Percentiles rank a stretch among this genome's conserved stretches.
phyloP scores from a whole-genome alignment of 2,113 vertebrate species.

The Tachysurus vachellii region DNA sequence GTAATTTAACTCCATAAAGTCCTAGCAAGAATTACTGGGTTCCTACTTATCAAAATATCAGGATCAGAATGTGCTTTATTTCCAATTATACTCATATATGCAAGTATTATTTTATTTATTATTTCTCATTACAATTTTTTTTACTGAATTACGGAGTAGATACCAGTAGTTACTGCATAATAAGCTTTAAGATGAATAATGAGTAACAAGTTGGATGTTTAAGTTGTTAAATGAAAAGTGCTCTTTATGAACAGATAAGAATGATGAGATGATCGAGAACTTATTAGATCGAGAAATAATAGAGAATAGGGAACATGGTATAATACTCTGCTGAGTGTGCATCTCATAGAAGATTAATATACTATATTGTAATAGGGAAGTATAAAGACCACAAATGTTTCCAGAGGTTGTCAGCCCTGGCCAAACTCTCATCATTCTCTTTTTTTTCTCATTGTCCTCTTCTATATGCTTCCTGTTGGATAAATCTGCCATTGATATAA shows the following conservation, averaged over 20 bases:
- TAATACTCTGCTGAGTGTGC: background rate
- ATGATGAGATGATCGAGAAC: background rate
- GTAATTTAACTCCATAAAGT: background rate
- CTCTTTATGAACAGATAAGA: background rate
- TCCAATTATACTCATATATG: too few species aligned
- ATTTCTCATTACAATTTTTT: background rate
- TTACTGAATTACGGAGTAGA: background rate
- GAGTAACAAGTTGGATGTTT: background rate
- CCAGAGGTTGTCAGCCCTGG: slow-evolving; percentile 62
- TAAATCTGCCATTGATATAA: slow-evolving; percentile 79
- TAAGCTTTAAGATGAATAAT: background rate
- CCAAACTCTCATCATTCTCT: slow-evolving; percentile 61
- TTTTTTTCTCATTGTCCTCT: slow-evolving; percentile 59
- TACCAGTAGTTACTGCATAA: background rate
- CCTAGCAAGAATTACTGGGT: background rate
- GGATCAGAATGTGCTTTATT: too few species aligned
- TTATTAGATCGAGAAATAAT: slow-evolving; percentile 2
- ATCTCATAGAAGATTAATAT: slow-evolving; percentile 26
- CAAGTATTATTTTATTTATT: background rate
- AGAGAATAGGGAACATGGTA: slow-evolving; percentile 3
- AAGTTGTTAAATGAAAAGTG: background rate
- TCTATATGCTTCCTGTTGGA: slow-evolving; percentile 77
- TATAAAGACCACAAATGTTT: slow-evolving; percentile 52
- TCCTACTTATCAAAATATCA: background rate
- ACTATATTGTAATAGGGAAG: slow-evolving; percentile 43